phyloP scores from a whole-genome alignment of 2,113 vertebrate genomes.

The Psammodynastes pulverulentus region DNA sequence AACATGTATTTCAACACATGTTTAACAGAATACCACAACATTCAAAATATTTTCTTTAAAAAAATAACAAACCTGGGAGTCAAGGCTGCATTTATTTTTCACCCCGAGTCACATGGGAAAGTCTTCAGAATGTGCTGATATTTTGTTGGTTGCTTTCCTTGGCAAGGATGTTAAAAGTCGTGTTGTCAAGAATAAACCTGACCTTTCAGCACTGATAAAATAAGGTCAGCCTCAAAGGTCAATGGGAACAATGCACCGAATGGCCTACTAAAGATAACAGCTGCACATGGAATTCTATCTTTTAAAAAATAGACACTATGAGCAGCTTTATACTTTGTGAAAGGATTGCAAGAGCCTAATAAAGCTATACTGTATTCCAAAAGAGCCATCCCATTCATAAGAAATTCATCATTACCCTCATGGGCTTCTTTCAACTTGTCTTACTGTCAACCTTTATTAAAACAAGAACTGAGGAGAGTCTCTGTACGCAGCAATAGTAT shows the following conservation, averaged over 20 bases:
- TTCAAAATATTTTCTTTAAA: background rate
- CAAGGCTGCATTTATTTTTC: constrained; percentile 10
- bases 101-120: constrained; percentile 24
- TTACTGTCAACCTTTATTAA: background rate
- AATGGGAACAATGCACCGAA: constrained; percentile 14
- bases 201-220: constrained; percentile 39
- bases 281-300: background rate
- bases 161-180: constrained; percentile 40
- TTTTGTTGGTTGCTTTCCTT: constrained; percentile 41
- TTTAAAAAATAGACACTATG: constrained; percentile 20
- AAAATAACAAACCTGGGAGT: background rate
- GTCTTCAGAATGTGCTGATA: constrained; percentile 47
- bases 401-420: background rate
- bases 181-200: constrained; percentile 9
- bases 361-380: background rate
- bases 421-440: background rate
- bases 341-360: background rate
- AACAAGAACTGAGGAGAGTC: background rate
- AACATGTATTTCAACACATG: background rate
- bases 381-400: background rate
- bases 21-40: background rate
- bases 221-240: constrained; percentile 20
- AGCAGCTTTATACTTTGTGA: accelerated
- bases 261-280: background rate
- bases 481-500: background rate